Percentiles rank a stretch among this genome's conserved stretches.
These are phyloP conservation scores for Melipona bicolor DNA, from an alignment of 2,888 invertebrate genomes.

Conservation along the genomic window DNA sequence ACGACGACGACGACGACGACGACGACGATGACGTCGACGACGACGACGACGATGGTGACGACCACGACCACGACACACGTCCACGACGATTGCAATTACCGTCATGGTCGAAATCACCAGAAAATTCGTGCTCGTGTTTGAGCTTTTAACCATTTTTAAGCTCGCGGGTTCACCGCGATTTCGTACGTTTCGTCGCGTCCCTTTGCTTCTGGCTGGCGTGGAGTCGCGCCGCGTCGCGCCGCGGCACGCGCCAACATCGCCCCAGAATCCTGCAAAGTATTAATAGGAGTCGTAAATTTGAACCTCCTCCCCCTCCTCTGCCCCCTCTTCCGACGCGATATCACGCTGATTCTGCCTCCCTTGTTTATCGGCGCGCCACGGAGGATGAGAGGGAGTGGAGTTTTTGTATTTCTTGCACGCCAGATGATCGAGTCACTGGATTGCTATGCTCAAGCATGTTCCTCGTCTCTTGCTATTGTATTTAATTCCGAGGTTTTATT, in stretches of 20 bases:
- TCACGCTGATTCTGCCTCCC: constrained; percentile 1
- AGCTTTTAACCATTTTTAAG: neutral
- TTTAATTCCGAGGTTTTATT: too few species aligned
- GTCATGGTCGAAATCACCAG: constrained; percentile 26
- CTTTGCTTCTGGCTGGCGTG: neutral
- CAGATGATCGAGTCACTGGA: neutral
- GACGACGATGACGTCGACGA: neutral
- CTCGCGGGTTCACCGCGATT: too few species aligned
- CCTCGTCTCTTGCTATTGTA: too few species aligned
- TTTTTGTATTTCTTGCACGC: neutral
- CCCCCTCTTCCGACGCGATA: constrained; percentile 28
- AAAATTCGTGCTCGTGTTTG: constrained; percentile 36
- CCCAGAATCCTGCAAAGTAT: constrained; percentile 52
- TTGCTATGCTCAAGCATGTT: neutral
- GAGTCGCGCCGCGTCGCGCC: neutral
- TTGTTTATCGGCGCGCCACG: neutral
- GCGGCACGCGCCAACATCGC: constrained; percentile 11
- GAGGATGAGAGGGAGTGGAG: neutral
- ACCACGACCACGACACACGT: constrained; percentile 8
- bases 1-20: constrained; percentile 20
- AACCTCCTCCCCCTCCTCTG: constrained; percentile 13
- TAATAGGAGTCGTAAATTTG: constrained; percentile 71
- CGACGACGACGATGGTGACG: neutral
- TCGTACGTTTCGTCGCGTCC: too few species aligned
- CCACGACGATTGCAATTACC: constrained; percentile 47